phyloP scores from a whole-genome alignment of 2,113 vertebrate species.

The Lepus europaeus region DNA sequence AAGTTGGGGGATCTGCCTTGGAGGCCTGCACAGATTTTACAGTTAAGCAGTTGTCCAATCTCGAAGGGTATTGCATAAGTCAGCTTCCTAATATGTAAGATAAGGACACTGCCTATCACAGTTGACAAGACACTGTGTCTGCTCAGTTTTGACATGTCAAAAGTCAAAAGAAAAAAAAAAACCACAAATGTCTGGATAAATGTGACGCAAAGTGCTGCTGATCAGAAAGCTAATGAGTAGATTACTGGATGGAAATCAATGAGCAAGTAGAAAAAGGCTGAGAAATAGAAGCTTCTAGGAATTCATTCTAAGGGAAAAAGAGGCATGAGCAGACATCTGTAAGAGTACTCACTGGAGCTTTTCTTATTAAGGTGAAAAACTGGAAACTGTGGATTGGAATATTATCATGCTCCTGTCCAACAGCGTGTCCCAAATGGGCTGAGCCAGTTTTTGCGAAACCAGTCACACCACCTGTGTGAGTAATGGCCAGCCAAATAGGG shows the following conservation, averaged over 20 bases:
- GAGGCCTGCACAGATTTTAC: background rate
- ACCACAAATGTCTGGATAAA: background rate
- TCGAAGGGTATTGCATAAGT: background rate
- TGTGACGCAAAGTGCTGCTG: background rate
- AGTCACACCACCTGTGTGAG: background rate
- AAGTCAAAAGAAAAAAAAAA: background rate
- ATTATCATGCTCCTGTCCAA: no score
- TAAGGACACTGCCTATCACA: background rate
- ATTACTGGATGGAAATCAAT: background rate
- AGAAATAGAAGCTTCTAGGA: background rate
- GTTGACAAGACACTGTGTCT: background rate
- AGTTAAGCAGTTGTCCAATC: background rate
- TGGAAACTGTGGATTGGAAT: background rate
- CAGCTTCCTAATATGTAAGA: background rate
- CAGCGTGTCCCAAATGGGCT: background rate
- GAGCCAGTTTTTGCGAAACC: background rate
- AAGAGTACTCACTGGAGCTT: background rate
- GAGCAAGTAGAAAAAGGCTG: background rate
- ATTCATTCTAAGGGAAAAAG: background rate
- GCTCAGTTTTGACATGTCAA: background rate
- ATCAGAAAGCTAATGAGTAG: background rate
- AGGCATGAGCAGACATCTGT: fast-evolving
- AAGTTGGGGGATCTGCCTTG: background rate
- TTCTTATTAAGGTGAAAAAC: background rate
- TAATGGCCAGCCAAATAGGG: no score